Evolutionary conservation across 92 coral and sea anemone genomes (phyloP), one percentile per base, ranked within the genome.

Genomic region (Chrysogorgia sp.): DNA sequence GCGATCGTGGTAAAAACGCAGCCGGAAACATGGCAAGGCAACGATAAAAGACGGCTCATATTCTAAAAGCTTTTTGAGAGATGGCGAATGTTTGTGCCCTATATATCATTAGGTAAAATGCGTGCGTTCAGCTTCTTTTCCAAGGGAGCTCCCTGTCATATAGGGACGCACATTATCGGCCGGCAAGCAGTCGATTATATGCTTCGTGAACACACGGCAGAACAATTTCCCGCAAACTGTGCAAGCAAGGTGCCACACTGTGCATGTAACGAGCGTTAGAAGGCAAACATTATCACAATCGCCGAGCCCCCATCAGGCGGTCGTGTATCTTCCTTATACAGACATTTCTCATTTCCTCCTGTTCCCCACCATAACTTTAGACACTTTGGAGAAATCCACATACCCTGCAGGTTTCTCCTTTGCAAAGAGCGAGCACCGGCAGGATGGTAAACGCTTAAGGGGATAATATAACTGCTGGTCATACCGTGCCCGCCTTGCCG

Each of bases 401-500:
- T 71, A 71, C 77, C 77, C 77, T 71, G 77, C 77, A 71, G 77
- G 21, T 71, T 48, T 31, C 19, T 48, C 60, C 62, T 52, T 26
- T 71, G 50, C 77, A 71, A 71, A 52, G 29, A 30, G n/a, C 28
- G 21, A 48, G 48, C 77, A 22, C 19, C 77, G 77, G 77, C 62
- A n/a, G 63, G 60, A 52, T 48, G 63, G 77, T 33, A 48, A 49
- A 71, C 48, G 77, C 47, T 71, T 71, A 45, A 45, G 61, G 45
- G 23, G 25, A 33, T 30, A 25, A 23, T 10, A 30, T 24, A 57
- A 48, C 61, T 31, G 41, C 77, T 48, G 7, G 60, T n/a, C 77
- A 48, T 71, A 52, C 77, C 77, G 60, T 71, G 77, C 77, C 31
- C 77, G 62, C 60, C 77, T 48, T 14, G 47, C 77, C 35, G 77